Base-by-base conservation (phyloP, 30 jellyfish, hydroid and myxozoan genomes). In the Cassiopea xamachana region DNA sequence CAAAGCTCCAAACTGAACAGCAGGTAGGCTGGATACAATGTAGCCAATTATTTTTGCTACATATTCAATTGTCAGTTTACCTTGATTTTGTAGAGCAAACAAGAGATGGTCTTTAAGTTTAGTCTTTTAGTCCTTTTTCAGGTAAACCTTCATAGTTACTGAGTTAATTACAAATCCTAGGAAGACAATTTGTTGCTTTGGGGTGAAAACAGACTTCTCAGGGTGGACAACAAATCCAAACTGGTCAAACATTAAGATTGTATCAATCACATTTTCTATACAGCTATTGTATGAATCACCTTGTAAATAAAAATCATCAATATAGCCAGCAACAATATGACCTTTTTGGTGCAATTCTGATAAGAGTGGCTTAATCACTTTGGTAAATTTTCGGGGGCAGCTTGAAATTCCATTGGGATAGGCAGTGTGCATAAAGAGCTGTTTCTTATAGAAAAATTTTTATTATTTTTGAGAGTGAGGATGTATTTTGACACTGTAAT, bases 1-100 rank as follows among this genome's bases (percentile, higher is more conserved):
- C 79, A 68, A 19, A 4, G 45, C 45, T 27, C 93, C 90, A 75
- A 16, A 87, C 48, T 69, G 74, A 46, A 78, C 90, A 67, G 94
- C 94, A 39, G 94, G 94, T 6, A 87, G 78, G 85, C 90, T 87
- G 27, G 94, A 87, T n/a, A 77, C 71, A 64, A 87, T 60, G 60
- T 76, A 48, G 10, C 91, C 94, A 59, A 87, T 87, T 16, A 78
- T 27, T 71, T 67, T 73, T 15, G 90, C 90, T 27, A 87, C 85
- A 77, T 76, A 44, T 60, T 69, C 78, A 1, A 77, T 69, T 77
- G 89, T 3, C 77, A 69, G 75, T 13, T 87, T 64, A 43, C 47
- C 58, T 17, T 18, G 47, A 73, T 73, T 50, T 50, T 73, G 78
- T 39, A 69, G 78, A 6, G 7, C 18, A 7, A 44, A 39, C 62